Evolutionary conservation across 2,888 invertebrate species (phyloP).

Genomic region (Cyclophora punctaria): DNA sequence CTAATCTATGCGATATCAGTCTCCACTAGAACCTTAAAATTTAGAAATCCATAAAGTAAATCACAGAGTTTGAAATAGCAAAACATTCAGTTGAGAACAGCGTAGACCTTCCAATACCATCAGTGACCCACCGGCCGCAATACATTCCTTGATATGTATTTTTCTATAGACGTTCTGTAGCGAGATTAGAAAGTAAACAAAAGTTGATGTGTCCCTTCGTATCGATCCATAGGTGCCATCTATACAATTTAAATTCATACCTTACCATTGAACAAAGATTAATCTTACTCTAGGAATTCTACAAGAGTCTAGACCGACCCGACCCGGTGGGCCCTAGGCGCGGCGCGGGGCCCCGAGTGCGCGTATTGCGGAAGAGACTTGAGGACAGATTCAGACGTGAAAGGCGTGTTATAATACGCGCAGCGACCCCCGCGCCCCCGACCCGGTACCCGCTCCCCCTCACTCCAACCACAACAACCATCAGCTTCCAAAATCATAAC

Average conservation of each 20-base stretch:
- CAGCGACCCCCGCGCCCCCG: constrained; percentile 30
- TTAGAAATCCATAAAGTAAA: constrained; percentile 73
- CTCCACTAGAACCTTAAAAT: constrained; percentile 74
- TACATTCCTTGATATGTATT: constrained; percentile 70
- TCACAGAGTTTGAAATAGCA: constrained; percentile 73
- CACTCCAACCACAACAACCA: constrained; percentile 59
- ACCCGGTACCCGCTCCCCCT: constrained; percentile 54
- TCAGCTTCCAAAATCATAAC: constrained; percentile 65
- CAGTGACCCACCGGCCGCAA: constrained; percentile 43
- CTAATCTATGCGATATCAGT: constrained; percentile 75
- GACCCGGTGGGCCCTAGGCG: constrained; percentile 36
- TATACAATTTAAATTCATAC: constrained; percentile 50
- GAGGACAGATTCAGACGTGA: constrained; percentile 25
- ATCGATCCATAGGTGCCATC: constrained; percentile 64
- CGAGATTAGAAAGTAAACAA: constrained; percentile 47
- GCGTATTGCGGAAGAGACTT: constrained; percentile 30
- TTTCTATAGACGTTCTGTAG: constrained; percentile 62
- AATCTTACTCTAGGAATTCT: constrained; percentile 63
- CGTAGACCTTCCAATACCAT: constrained; percentile 40
- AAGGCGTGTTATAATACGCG: constrained; percentile 30
- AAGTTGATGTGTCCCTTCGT: constrained; percentile 64
- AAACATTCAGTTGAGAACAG: constrained; percentile 62
- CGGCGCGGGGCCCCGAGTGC: constrained; percentile 26
- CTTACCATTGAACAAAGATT: constrained; percentile 61
- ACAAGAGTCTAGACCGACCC: constrained; percentile 59